These are phyloP conservation scores for Hesperia comma DNA, from an alignment of 2,888 invertebrate species.

Conservation along the genomic window DNA sequence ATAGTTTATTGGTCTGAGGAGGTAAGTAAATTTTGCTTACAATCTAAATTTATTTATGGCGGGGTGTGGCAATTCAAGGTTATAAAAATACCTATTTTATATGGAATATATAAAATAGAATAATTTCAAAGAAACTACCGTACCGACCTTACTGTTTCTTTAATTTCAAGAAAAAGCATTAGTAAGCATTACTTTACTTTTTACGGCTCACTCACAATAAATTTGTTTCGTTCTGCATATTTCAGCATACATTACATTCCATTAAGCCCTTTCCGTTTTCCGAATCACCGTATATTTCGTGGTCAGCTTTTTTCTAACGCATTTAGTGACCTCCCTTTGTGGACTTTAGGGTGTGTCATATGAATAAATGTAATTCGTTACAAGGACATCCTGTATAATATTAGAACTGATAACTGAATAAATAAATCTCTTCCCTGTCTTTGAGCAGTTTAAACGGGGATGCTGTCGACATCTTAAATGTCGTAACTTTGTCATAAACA, in stretches of 20 bases:
- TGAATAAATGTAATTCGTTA: slow-evolving; percentile 23
- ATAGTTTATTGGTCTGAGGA: no score
- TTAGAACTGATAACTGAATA: slow-evolving; percentile 17
- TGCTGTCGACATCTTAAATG: no score
- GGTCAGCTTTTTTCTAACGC: slow-evolving; percentile 15
- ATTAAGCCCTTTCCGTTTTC: slow-evolving; percentile 8
- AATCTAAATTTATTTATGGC: no score
- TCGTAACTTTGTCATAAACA: no score
- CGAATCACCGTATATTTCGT: slow-evolving; percentile 14
- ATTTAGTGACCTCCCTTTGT: slow-evolving; percentile 19
- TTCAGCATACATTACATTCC: slow-evolving; percentile 6
- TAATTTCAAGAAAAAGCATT: no score
- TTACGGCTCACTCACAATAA: not conserved
- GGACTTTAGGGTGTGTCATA: slow-evolving; percentile 18
- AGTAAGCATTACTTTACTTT: not conserved
- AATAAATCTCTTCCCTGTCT: not conserved
- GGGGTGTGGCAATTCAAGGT: no score
- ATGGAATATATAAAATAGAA: no score
- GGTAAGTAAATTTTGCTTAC: no score
- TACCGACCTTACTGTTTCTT: no score
- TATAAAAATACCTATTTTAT: no score
- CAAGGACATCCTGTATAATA: slow-evolving; percentile 11
- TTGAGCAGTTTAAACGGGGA: no score
- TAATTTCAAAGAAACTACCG: no score
- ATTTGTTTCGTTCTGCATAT: slow-evolving; percentile 5